phyloP scores from a whole-genome alignment of 35 echinoderm and acorn worm species.

The Diadema setosum region DNA sequence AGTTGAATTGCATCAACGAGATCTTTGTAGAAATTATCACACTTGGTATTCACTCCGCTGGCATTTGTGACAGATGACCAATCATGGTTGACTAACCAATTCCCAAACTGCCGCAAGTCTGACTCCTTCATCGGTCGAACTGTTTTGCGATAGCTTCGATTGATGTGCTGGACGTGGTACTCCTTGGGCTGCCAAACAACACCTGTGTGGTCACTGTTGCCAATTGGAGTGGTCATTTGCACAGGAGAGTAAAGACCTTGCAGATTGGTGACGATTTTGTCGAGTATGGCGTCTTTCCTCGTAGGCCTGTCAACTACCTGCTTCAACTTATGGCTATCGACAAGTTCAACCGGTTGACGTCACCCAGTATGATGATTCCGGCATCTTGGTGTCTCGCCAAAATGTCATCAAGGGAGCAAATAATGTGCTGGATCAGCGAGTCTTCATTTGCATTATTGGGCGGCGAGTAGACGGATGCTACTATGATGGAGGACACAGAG shows the following conservation, averaged over 20 bases:
- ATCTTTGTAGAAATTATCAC: constrained; percentile 16
- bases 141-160: background rate
- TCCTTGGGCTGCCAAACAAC: constrained; percentile 15
- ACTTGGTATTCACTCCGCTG: background rate
- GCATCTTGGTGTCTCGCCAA: constrained; percentile 5
- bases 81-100: constrained; percentile 3
- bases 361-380: constrained; percentile 34
- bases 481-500: background rate
- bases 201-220: constrained; percentile 18
- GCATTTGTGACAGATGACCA: constrained; percentile 1
- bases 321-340: background rate
- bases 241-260: background rate
- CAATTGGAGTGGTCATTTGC: background rate
- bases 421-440: background rate
- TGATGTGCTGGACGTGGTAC: background rate
- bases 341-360: constrained; percentile 16
- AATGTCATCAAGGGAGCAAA: background rate
- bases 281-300: background rate
- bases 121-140: constrained; percentile 39
- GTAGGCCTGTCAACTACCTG: constrained; percentile 31
- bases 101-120: background rate
- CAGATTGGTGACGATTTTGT: constrained; percentile 26
- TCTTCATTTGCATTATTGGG: background rate
- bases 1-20: background rate
- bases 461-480: background rate